phyloP scores from a whole-genome alignment of 92 coral and sea anemone species.

The Phenganax subtilis region DNA sequence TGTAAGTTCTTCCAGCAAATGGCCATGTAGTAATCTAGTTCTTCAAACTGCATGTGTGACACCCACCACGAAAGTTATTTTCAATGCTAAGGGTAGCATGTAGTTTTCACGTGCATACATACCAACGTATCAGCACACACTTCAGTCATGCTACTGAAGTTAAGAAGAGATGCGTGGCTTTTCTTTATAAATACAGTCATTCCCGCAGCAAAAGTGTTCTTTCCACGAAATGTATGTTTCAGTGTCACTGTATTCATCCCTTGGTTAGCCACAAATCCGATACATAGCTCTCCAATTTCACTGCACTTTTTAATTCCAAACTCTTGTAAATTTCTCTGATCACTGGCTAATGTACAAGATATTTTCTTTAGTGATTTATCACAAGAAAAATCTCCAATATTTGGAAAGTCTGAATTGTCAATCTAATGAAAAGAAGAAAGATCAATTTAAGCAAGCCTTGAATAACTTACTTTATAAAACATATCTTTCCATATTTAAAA shows the following conservation, averaged over 20 bases:
- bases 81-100: too few relatives aligned
- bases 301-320: conserved; percentile 30
- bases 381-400: conserved; percentile 46
- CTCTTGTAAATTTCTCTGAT: conserved; percentile 6
- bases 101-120: background rate
- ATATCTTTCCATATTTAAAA: too few relatives aligned
- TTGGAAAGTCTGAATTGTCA: conserved; percentile 47
- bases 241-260: conserved; percentile 41
- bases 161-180: conserved; percentile 1
- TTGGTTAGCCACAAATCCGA: conserved; percentile 50
- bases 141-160: conserved; percentile 25
- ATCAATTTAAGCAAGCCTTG: background rate
- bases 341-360: conserved; percentile 38
- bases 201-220: conserved; percentile 44
- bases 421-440: conserved; percentile 30
- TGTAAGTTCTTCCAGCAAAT: background rate
- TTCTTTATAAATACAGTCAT: conserved; percentile 38
- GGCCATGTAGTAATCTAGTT: background rate
- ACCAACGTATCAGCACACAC: conserved; percentile 40
- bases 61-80: too few relatives aligned
- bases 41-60: background rate
- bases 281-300: conserved; percentile 34
- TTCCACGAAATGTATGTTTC: conserved; percentile 41
- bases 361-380: conserved; percentile 19
- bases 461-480: too few relatives aligned